phyloP scores from a whole-genome alignment of 2,888 invertebrate species.

The Cheilosia urbana region DNA sequence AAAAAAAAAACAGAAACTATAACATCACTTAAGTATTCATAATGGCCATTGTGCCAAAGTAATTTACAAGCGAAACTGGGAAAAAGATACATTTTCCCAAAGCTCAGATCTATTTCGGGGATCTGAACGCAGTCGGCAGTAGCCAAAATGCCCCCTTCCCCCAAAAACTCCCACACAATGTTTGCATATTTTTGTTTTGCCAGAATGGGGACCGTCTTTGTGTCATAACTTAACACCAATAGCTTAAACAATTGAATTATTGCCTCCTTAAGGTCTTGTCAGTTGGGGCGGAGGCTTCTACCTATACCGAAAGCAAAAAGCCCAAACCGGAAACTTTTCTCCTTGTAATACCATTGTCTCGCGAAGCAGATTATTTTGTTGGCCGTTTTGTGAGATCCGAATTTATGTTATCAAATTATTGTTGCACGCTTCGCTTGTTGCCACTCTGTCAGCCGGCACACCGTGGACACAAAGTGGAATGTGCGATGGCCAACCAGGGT shows the following conservation, averaged over 20 bases:
- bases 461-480: slow-evolving; percentile 19
- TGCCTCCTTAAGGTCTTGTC: slow-evolving; percentile 13
- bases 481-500: slow-evolving; percentile 61
- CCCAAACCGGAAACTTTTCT: slow-evolving; percentile 61
- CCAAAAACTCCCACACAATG: slow-evolving; percentile 2
- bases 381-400: slow-evolving; percentile 70
- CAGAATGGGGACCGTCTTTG: slow-evolving; percentile 26
- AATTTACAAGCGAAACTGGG: slow-evolving; percentile 54
- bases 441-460: too few relatives aligned
- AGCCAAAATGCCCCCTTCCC: not conserved
- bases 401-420: slow-evolving; percentile 75
- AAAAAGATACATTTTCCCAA: slow-evolving; percentile 55
- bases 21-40: slow-evolving; percentile 69
- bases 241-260: slow-evolving; percentile 70
- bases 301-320: not conserved
- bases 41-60: slow-evolving; percentile 70
- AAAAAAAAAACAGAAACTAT: slow-evolving; percentile 24
- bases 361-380: slow-evolving; percentile 62
- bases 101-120: slow-evolving; percentile 11
- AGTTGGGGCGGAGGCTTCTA: not conserved
- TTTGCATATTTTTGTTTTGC: slow-evolving; percentile 47
- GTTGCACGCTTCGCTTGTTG: slow-evolving; percentile 65
- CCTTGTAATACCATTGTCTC: slow-evolving; percentile 56
- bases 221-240: slow-evolving; percentile 71
- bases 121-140: slow-evolving; percentile 11